Evolutionary conservation across 2,113 vertebrate species (phyloP).

Genomic region (Coturnix japonica): DNA sequence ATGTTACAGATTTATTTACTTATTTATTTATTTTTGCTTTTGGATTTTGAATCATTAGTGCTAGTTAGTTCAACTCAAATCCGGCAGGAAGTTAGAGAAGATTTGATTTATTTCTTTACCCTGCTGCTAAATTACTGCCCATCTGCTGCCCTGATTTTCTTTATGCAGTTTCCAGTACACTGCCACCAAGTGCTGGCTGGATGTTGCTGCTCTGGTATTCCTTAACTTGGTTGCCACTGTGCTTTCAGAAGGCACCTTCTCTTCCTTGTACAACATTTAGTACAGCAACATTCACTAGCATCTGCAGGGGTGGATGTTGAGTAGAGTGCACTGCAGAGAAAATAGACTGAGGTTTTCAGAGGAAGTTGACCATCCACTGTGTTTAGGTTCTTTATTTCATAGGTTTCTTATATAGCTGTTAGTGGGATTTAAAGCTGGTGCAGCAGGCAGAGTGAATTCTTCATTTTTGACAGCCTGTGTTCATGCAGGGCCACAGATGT

Average conservation of each 20-base stretch:
- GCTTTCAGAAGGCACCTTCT: neutral
- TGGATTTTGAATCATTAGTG: neutral
- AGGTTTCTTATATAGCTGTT: neutral
- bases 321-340: neutral
- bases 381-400: neutral
- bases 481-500: neutral
- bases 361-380: neutral
- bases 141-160: constrained; percentile 9
- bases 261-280: neutral
- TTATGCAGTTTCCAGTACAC: neutral
- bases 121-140: neutral
- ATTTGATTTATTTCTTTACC: neutral
- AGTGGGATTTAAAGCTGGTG: neutral
- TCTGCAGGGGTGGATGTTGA: neutral
- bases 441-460: neutral
- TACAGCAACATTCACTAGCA: neutral
- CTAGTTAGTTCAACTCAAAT: neutral
- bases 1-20: neutral
- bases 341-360: neutral
- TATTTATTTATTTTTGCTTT: neutral
- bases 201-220: neutral
- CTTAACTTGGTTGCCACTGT: neutral
- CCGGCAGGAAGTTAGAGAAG: neutral
- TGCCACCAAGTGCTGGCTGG: neutral
- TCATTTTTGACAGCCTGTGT: neutral